Conservation (phyloP, 2,888 invertebrate species). For the Patella caerulea region DNA sequence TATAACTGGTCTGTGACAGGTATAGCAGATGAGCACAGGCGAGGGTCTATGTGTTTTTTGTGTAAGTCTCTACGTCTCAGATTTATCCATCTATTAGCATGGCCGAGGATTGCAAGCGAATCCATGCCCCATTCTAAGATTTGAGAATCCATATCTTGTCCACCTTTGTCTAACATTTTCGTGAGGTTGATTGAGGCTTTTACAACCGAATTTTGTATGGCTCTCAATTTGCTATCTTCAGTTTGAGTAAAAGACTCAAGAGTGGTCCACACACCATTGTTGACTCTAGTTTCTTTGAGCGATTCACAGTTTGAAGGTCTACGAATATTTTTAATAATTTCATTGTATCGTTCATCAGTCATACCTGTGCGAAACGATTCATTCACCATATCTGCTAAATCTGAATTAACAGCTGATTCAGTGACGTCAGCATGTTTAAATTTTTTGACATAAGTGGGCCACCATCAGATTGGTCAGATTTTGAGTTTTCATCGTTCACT, state of each 20-base stretch:
- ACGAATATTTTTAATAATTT: neutral
- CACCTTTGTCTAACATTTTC: neutral
- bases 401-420: neutral
- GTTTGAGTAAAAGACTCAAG: neutral
- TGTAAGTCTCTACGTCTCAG: neutral
- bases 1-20: neutral
- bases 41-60: neutral
- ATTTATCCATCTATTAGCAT: constrained; percentile 1
- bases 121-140: neutral
- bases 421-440: neutral
- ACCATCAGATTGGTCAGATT: too few species aligned
- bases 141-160: neutral
- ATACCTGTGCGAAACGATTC: neutral
- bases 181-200: neutral
- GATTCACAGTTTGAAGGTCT: neutral
- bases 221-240: neutral
- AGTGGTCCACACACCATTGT: neutral
- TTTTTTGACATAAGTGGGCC: neutral
- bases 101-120: neutral
- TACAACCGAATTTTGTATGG: neutral
- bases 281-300: neutral
- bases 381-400: neutral
- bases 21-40: neutral
- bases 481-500: too few species aligned
- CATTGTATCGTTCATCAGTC: neutral